A percentile compares a stretch with the other conserved stretches of the same genome.
Evolutionary conservation across 2,888 invertebrate species (phyloP).

Genomic region (Polylopha cassiicola): DNA sequence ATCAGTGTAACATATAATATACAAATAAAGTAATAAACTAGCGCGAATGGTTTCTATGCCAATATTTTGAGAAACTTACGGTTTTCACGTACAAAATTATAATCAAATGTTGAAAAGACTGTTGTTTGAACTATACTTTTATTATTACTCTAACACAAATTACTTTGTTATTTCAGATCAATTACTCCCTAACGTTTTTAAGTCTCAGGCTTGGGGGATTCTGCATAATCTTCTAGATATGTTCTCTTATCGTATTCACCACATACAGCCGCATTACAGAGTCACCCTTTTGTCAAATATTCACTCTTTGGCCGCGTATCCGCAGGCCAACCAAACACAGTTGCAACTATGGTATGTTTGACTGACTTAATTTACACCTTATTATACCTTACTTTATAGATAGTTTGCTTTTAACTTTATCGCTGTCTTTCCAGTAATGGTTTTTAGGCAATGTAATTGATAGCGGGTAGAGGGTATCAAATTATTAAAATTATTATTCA

Average conservation of each 20-base stretch:
- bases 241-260: slow-evolving; percentile 97
- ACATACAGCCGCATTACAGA: slow-evolving; percentile 96
- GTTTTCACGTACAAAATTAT: too few relatives aligned
- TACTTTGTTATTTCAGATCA: too few relatives aligned
- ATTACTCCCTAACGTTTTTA: slow-evolving; percentile 92
- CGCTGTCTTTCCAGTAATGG: too few relatives aligned
- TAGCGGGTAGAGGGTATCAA: neutral
- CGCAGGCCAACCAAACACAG: slow-evolving; percentile 96
- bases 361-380: slow-evolving; percentile 1
- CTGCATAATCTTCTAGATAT: slow-evolving; percentile 96
- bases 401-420: too few relatives aligned
- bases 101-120: too few relatives aligned
- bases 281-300: slow-evolving; percentile 94
- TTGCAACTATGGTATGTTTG: slow-evolving; percentile 87
- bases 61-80: too few relatives aligned
- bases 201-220: slow-evolving; percentile 96
- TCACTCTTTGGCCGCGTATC: slow-evolving; percentile 92
- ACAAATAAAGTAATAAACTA: too few relatives aligned
- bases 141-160: too few relatives aligned
- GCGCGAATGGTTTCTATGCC: too few relatives aligned
- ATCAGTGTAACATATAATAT: slow-evolving; percentile 9
- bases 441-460: too few relatives aligned
- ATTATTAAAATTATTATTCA: slow-evolving; percentile 12
- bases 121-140: too few relatives aligned
- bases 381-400: neutral